Percentiles rank a stretch among this genome's conserved stretches.
Conservation (phyloP, 2,797 vertebrate genomes). For the Gastrophryne carolinensis region DNA sequence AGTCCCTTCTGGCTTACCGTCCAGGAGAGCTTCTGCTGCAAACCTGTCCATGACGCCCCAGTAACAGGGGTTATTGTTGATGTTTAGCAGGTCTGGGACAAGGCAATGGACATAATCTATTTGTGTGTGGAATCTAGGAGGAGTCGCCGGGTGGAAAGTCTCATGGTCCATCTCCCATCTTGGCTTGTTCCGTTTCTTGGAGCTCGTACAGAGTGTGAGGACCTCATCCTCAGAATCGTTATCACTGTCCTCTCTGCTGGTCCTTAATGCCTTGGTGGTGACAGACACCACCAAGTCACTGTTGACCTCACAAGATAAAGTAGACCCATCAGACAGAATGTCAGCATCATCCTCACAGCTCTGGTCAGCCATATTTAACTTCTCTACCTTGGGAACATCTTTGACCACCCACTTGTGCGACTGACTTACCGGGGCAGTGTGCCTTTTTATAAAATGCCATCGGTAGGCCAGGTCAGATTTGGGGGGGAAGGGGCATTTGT, state of each 20-base stretch:
- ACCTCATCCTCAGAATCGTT: conserved; percentile 75
- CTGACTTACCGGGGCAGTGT: conserved; percentile 70
- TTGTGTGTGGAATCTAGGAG: conserved; percentile 77
- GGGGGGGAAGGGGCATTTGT: conserved; percentile 91
- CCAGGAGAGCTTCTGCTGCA: conserved; percentile 89
- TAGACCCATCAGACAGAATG: conserved; percentile 55
- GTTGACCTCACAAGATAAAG: conserved; percentile 58
- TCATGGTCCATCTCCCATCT: conserved; percentile 73
- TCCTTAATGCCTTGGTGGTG: conserved; percentile 57
- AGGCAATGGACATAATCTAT: conserved; percentile 87
- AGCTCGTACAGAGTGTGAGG: conserved; percentile 72
- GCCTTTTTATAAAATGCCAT: conserved; percentile 91
- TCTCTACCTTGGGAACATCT: conserved; percentile 66
- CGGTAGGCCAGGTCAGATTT: conserved; percentile 90
- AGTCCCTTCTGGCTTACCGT: conserved; percentile 93
- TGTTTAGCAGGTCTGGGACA: conserved; percentile 94
- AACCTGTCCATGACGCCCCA: conserved; percentile 97
- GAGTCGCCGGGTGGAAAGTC: conserved; percentile 72
- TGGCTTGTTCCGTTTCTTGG: conserved; percentile 73
- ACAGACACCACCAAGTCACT: conserved; percentile 53
- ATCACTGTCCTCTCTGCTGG: conserved; percentile 67
- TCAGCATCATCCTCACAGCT: conserved; percentile 52
- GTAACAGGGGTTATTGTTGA: conserved; percentile 94
- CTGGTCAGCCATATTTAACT: conserved; percentile 61
- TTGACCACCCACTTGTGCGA: conserved; percentile 66